These are phyloP conservation scores for Fregata magnificens DNA, from an alignment of 2,113 vertebrate species.

Conservation along the genomic window DNA sequence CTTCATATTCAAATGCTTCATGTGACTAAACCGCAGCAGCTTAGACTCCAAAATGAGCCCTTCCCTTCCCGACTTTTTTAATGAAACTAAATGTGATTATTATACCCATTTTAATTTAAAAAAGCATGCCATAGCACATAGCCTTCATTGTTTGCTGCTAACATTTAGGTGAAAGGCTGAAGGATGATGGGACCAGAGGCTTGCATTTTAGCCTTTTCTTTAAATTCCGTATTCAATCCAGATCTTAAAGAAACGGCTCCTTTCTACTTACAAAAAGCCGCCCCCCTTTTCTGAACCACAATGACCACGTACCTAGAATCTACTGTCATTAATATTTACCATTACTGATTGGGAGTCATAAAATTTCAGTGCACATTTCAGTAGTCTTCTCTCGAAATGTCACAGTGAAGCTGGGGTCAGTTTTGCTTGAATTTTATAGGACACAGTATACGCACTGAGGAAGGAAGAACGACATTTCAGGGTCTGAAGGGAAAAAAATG, in stretches of 20 bases:
- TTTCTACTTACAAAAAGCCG: background rate
- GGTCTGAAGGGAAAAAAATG: background rate
- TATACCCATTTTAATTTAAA: background rate
- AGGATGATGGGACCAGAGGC: background rate
- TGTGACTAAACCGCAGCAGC: background rate
- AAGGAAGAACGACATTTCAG: background rate
- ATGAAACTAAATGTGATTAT: background rate
- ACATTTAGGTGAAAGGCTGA: background rate
- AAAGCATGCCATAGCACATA: background rate
- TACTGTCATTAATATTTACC: background rate
- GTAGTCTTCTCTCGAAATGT: background rate
- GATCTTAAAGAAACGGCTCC: background rate
- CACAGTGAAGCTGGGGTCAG: background rate
- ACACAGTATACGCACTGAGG: background rate
- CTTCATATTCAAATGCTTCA: background rate
- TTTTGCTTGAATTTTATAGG: background rate
- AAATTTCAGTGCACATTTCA: constrained; percentile 19
- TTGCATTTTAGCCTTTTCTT: background rate
- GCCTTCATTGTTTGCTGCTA: background rate
- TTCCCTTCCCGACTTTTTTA: background rate
- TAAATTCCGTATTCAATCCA: background rate
- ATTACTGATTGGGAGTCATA: background rate
- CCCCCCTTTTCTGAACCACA: background rate
- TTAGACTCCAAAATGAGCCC: background rate
- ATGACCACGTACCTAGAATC: background rate